Conservation (phyloP, 1,140 invertebrate species). For the Kradibia gibbosae region DNA sequence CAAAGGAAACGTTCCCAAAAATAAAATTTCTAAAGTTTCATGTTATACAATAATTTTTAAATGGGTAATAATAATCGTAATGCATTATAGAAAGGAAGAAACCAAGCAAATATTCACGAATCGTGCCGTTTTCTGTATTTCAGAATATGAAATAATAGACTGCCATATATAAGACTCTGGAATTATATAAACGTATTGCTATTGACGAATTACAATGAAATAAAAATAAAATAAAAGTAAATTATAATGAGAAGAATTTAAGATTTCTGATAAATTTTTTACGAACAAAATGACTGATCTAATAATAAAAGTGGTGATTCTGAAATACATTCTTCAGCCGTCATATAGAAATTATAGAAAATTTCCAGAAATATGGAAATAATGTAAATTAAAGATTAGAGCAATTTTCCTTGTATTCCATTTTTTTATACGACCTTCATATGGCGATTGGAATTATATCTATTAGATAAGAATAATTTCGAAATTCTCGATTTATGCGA, state of each 20-base stretch:
- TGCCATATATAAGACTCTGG: slow-evolving; percentile 63
- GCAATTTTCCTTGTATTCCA: neutral
- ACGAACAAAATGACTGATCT: slow-evolving; percentile 10
- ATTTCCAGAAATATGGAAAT: neutral
- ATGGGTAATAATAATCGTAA: slow-evolving; percentile 8
- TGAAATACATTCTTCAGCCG: neutral
- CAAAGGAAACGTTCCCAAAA: slow-evolving; percentile 15
- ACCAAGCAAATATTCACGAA: slow-evolving; percentile 39
- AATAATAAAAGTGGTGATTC: neutral
- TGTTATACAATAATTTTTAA: slow-evolving; percentile 35
- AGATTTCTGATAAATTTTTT: slow-evolving; percentile 32
- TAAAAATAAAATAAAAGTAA: slow-evolving; percentile 44
- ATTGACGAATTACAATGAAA: slow-evolving; percentile 8
- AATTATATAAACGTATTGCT: slow-evolving; percentile 59
- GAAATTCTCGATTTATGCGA: slow-evolving; percentile 60
- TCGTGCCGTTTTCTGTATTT: slow-evolving; percentile 41
- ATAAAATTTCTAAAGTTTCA: slow-evolving; percentile 25
- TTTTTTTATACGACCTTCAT: neutral
- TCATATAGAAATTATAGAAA: neutral
- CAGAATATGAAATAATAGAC: slow-evolving; percentile 50
- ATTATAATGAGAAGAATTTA: slow-evolving; percentile 3
- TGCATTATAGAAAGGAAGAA: neutral
- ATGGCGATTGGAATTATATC: neutral
- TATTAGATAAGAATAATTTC: slow-evolving; percentile 51
- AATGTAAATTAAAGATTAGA: neutral